These are phyloP conservation scores for Crypturellus undulatus DNA, from an alignment of 2,113 vertebrate genomes.

Conservation along the genomic window DNA sequence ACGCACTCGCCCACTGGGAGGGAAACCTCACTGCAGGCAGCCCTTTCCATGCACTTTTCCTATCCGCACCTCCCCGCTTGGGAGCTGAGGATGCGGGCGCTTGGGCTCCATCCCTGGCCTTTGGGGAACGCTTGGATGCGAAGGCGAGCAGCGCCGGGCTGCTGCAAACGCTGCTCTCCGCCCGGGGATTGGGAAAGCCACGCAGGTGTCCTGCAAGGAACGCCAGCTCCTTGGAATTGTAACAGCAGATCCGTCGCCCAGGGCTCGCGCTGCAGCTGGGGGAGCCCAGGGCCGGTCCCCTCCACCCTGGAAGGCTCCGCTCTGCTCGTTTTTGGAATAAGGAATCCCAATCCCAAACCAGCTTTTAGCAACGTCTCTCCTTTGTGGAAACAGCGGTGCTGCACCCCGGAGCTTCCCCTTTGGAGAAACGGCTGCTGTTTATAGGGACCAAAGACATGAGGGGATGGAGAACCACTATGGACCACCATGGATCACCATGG, in stretches of 20 bases:
- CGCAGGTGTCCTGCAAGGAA: neutral
- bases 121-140: neutral
- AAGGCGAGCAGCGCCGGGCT: neutral
- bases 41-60: neutral
- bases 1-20: neutral
- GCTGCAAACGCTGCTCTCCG: rapidly evolving
- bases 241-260: neutral
- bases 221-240: neutral
- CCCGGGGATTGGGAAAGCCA: neutral
- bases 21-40: neutral
- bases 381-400: rapidly evolving
- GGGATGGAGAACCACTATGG: neutral
- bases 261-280: neutral
- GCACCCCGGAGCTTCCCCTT: neutral
- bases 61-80: neutral
- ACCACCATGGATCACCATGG: neutral
- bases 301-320: neutral
- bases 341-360: neutral
- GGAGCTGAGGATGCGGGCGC: neutral
- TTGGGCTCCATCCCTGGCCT: neutral
- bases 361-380: neutral
- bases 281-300: neutral
- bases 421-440: neutral
- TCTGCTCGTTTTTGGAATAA: neutral
- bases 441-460: neutral